phyloP scores from a whole-genome alignment of 1,140 invertebrate genomes.

The Melitaea cinxia region DNA sequence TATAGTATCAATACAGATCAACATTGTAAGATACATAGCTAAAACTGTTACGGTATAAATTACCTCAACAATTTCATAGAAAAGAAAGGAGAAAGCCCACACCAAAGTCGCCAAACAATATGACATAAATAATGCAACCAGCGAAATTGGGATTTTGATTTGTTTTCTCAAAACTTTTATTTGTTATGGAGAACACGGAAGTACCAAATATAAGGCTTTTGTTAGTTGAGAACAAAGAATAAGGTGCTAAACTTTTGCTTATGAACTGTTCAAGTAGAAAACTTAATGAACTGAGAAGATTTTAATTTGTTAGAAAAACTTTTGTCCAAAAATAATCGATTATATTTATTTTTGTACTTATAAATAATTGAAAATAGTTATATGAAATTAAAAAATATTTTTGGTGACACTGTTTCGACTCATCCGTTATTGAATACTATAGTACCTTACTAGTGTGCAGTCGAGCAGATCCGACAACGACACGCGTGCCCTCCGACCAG shows the following conservation, averaged over 20 bases:
- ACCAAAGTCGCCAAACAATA: constrained; percentile 70
- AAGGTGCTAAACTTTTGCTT: constrained; percentile 16
- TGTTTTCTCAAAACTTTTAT: constrained; percentile 79
- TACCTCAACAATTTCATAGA: constrained; percentile 56
- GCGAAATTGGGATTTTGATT: constrained; percentile 79
- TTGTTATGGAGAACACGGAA: constrained; percentile 59
- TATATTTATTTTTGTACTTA: too few species aligned
- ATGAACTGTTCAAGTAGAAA: constrained; percentile 11
- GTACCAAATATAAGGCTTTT: constrained; percentile 52
- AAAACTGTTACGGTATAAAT: constrained; percentile 23
- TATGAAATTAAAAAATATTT: background rate
- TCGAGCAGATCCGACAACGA: constrained; percentile 29
- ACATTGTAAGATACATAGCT: constrained; percentile 3
- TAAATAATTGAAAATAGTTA: background rate
- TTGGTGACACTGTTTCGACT: background rate
- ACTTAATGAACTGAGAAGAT: constrained; percentile 18
- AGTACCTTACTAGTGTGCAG: constrained; percentile 12
- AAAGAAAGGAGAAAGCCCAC: constrained; percentile 64
- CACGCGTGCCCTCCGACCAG: constrained; percentile 49
- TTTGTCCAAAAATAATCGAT: background rate
- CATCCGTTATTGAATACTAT: background rate
- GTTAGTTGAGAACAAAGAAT: constrained; percentile 33
- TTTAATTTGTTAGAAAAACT: background rate
- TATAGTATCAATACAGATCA: background rate
- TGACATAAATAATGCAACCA: constrained; percentile 79